Evolutionary conservation across 2,888 invertebrate species (phyloP), one percentile per base, ranked within the genome.

Genomic region (Ophioninae sp.): DNA sequence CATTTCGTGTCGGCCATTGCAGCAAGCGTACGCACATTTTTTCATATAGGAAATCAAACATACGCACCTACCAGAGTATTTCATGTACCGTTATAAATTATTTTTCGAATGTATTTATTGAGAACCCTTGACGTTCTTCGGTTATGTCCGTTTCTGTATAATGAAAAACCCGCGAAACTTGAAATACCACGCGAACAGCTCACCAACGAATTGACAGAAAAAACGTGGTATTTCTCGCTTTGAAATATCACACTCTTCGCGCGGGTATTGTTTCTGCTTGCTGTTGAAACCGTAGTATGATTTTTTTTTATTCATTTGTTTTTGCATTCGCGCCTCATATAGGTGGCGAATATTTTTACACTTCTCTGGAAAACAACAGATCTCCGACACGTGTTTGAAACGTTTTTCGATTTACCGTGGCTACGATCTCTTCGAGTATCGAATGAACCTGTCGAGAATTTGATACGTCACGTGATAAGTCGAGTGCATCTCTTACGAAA

Each of bases 231-330:
- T 74, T 17, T 30, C 30, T 21, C 59, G 65, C 81, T 81, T 81
- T 78, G 81, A 81, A 81, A 84, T 72, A 20, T 17, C 41, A 84
- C 61, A 72, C 74, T 67, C 37, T 50, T 75, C 30, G 30, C 23
- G 50, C n/a, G 5, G 44, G n/a, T 37, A 17, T 21, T 37, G 64
- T 56, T 56, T 2, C 50, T 17, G 39, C 21, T 7, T 59, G 39
- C 59, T 56, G 69, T 30, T 17, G 30, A 56, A 44, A 21, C 23
- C 23, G 62, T 62, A 23, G 62, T 39, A 2, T 50, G 21, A 30
- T 21, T 37, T 69, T 57, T 56, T 30, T 30, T 30, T 30, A 2
- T 30, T 30, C 30, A 30, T 30, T 30, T 30, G 30, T 69, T 69
- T 57, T 20, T 69, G n/a, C n/a, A 69, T 50, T 57, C 20, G 13